Evolutionary conservation across 2,888 invertebrate species (phyloP).

Genomic region (Mythimna impura): DNA sequence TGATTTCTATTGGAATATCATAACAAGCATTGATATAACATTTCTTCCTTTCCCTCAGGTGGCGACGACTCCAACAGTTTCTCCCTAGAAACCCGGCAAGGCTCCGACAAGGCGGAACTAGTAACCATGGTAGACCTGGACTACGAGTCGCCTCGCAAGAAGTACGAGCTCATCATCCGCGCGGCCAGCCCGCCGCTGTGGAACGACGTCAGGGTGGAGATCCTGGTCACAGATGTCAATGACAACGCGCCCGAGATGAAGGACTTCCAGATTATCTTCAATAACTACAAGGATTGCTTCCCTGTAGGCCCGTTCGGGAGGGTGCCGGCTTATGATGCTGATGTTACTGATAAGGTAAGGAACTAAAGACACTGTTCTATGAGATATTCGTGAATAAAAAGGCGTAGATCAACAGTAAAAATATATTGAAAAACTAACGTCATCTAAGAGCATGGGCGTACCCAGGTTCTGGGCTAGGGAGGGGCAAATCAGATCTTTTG

Average conservation of each 20-base stretch:
- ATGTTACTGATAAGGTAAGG: slow-evolving; percentile 95
- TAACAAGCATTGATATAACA: not conserved
- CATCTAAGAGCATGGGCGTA: no score
- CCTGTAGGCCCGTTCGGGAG: slow-evolving; percentile 97
- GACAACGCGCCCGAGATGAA: slow-evolving; percentile 98
- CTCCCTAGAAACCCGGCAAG: slow-evolving; percentile 94
- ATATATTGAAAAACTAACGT: no score
- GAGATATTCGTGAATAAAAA: no score
- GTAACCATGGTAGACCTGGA: slow-evolving; percentile 97
- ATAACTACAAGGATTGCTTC: slow-evolving; percentile 98
- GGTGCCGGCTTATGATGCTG: slow-evolving; percentile 98
- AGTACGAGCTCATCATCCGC: slow-evolving; percentile 96
- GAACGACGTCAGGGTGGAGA: slow-evolving; percentile 96
- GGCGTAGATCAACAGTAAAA: no score
- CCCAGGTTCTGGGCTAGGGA: no score
- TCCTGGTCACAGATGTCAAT: slow-evolving; percentile 97
- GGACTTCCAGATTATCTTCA: slow-evolving; percentile 98
- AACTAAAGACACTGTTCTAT: no score
- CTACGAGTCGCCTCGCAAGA: slow-evolving; percentile 98
- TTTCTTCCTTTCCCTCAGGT: slow-evolving; percentile 76
- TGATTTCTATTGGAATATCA: not conserved
- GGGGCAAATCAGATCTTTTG: no score
- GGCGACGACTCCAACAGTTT: slow-evolving; percentile 97
- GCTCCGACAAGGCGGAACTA: slow-evolving; percentile 96
- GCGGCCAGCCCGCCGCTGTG: slow-evolving; percentile 97